Evolutionary conservation across 2,888 invertebrate genomes (phyloP).

Genomic region (Hydroisotoma schaefferi): DNA sequence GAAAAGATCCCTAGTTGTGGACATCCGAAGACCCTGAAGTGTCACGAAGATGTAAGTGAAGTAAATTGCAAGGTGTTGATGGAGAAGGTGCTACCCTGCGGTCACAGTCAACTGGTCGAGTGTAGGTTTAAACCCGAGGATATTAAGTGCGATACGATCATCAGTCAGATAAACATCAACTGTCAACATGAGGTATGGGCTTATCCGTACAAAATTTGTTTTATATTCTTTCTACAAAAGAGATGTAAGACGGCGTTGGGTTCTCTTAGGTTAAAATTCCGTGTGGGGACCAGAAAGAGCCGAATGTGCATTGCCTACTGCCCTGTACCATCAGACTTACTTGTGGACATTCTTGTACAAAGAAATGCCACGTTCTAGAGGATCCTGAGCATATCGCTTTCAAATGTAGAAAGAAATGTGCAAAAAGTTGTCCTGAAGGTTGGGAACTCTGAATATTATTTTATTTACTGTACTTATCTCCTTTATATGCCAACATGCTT

Average conservation of each 20-base stretch:
- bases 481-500: background rate
- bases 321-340: constrained; percentile 51
- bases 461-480: background rate
- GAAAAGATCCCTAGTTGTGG: constrained; percentile 7
- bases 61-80: constrained; percentile 45
- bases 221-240: no score
- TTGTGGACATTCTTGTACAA: constrained; percentile 64
- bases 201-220: no score
- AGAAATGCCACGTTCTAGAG: constrained; percentile 58
- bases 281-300: no score
- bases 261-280: no score
- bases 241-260: no score
- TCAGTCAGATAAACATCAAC: no score
- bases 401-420: constrained; percentile 37
- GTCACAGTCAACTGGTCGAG: constrained; percentile 30
- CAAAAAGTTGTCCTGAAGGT: constrained; percentile 27
- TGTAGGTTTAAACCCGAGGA: constrained; percentile 20
- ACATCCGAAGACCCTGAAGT: constrained; percentile 19
- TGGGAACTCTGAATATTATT: no score
- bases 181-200: no score
- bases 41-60: constrained; percentile 50
- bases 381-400: constrained; percentile 59
- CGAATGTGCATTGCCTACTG: no score
- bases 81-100: constrained; percentile 49
- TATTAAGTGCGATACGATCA: constrained; percentile 23